Percentiles rank a stretch among this genome's conserved stretches.
Conservation (phyloP, 2,888 invertebrate species). For the Linhomoeus sp. region DNA sequence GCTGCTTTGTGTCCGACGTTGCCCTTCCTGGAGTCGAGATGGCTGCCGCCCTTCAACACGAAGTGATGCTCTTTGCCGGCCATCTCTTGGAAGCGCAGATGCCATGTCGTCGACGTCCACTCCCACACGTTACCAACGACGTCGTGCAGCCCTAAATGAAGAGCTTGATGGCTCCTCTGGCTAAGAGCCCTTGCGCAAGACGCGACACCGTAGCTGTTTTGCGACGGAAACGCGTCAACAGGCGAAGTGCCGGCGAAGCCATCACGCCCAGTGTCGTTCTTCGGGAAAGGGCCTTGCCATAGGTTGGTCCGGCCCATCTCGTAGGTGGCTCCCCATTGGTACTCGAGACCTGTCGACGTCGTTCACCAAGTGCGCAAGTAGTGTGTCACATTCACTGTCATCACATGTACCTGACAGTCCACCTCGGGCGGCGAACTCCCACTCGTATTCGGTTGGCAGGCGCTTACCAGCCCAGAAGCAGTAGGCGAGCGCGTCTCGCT, state of each 20-base stretch:
- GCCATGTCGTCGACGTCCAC: slow-evolving; percentile 72
- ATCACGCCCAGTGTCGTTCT: slow-evolving; percentile 43
- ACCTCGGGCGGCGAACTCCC: slow-evolving; percentile 61
- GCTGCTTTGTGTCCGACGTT: neutral
- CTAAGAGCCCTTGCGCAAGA: too few relatives aligned
- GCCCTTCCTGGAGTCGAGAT: slow-evolving; percentile 2
- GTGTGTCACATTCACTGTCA: too few relatives aligned
- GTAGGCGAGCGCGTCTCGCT: slow-evolving; percentile 69
- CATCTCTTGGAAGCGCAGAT: slow-evolving; percentile 32
- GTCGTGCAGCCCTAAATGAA: slow-evolving; percentile 6
- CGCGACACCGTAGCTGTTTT: slow-evolving; percentile 5
- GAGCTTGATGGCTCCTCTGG: too few relatives aligned
- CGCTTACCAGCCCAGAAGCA: slow-evolving; percentile 62
- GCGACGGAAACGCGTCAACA: slow-evolving; percentile 26
- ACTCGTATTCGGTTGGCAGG: slow-evolving; percentile 75
- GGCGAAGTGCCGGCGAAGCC: slow-evolving; percentile 63
- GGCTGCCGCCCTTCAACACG: slow-evolving; percentile 3
- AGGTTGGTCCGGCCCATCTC: slow-evolving; percentile 41
- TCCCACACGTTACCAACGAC: slow-evolving; percentile 78
- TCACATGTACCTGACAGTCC: slow-evolving; percentile 12
- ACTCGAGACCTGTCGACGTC: slow-evolving; percentile 37
- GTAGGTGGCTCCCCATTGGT: slow-evolving; percentile 78
- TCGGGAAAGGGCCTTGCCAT: slow-evolving; percentile 35
- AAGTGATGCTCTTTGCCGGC: too few relatives aligned
- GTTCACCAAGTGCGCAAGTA: too few relatives aligned